phyloP scores from a whole-genome alignment of 2,888 invertebrate genomes.

The Scaptomyza caliginosa region DNA sequence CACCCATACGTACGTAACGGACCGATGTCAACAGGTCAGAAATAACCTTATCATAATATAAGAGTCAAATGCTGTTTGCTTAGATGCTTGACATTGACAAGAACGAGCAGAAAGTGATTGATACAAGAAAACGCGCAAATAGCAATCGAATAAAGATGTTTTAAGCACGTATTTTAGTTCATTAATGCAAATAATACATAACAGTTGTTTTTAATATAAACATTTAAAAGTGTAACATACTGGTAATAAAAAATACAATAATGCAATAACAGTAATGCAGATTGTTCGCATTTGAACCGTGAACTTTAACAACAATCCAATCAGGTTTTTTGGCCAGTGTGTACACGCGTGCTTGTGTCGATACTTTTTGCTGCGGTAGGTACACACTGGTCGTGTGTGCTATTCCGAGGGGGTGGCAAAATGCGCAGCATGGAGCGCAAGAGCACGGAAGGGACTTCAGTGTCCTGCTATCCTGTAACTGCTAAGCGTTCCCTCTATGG shows the following conservation, averaged over 20 bases:
- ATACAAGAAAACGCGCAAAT: background rate
- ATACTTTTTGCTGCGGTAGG: conserved; percentile 6
- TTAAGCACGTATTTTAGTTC: too few species aligned
- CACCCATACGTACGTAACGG: background rate
- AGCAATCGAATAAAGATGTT: background rate
- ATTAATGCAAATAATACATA: too few species aligned
- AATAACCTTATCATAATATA: conserved; percentile 4
- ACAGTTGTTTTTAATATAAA: background rate
- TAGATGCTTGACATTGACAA: conserved; percentile 1
- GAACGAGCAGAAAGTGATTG: background rate
- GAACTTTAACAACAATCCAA: background rate
- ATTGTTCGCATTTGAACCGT: background rate
- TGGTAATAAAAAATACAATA: background rate
- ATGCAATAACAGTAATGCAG: background rate
- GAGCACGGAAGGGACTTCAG: conserved; percentile 47
- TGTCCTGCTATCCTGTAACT: conserved; percentile 63
- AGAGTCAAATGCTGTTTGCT: conserved; percentile 1
- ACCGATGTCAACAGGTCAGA: conserved; percentile 26
- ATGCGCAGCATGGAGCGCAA: conserved; percentile 38
- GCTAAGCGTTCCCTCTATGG: conserved; percentile 33
- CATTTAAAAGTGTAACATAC: background rate
- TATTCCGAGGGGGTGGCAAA: conserved; percentile 41
- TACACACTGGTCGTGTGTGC: conserved; percentile 35
- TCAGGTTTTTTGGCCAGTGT: conserved; percentile 1
- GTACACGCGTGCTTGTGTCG: background rate